phyloP scores from a whole-genome alignment of 2,797 vertebrate species.

The Percopsis omiscomaycus region DNA sequence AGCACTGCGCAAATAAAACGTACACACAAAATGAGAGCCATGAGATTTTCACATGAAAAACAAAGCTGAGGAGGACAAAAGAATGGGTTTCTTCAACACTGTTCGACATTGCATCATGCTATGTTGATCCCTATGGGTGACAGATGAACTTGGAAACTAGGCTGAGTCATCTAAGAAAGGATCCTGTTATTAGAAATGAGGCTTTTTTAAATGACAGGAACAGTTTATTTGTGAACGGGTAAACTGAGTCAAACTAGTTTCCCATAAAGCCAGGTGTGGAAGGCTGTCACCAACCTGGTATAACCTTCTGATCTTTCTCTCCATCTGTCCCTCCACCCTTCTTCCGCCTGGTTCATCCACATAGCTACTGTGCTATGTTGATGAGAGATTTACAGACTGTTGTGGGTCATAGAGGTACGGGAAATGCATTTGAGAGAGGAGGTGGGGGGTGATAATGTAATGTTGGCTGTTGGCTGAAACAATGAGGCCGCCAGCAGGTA shows the following conservation, averaged over 20 bases:
- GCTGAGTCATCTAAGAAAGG: conserved; percentile 11
- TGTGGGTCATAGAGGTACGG: conserved; percentile 33
- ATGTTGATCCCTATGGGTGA: conserved; percentile 21
- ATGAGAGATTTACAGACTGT: conserved; percentile 50
- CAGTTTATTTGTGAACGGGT: conserved; percentile 38
- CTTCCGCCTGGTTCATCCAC: conserved; percentile 13
- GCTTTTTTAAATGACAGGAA: conserved; percentile 18
- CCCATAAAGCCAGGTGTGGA: conserved; percentile 54
- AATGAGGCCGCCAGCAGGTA: conserved; percentile 34
- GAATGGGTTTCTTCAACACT: not conserved
- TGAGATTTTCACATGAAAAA: no score
- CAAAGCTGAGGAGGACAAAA: not conserved
- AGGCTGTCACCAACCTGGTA: conserved; percentile 40
- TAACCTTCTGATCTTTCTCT: conserved; percentile 16
- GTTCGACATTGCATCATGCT: conserved; percentile 29
- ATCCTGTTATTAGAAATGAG: conserved; percentile 18
- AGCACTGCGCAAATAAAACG: no score
- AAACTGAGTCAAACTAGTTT: conserved; percentile 53
- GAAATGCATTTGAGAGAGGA: conserved; percentile 22
- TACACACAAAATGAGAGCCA: no score
- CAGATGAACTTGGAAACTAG: conserved; percentile 30
- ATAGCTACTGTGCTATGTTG: conserved; percentile 42
- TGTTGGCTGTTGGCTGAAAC: conserved; percentile 52
- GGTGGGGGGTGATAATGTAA: conserved; percentile 10
- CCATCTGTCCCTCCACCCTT: not conserved